phyloP scores from a whole-genome alignment of 2,797 vertebrate species.

The Arnoldichthys spilopterus region DNA sequence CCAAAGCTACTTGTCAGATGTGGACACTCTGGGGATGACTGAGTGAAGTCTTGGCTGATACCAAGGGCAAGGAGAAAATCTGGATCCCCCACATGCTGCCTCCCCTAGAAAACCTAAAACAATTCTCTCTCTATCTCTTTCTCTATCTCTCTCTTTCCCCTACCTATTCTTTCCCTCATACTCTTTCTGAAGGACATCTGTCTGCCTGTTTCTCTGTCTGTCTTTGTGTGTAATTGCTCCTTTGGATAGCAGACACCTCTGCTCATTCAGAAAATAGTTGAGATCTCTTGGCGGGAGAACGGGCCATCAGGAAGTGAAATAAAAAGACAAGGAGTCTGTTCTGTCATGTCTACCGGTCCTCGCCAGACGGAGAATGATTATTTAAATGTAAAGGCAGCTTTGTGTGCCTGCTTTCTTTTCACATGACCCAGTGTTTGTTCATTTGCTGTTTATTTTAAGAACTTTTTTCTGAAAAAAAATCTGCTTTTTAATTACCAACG shows the following conservation, averaged over 20 bases:
- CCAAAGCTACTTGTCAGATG: neutral
- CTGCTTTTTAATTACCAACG: neutral
- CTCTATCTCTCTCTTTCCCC: neutral
- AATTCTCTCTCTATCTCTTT: no score
- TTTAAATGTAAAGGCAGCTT: neutral
- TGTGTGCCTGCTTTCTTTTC: neutral
- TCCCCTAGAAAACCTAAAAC: neutral
- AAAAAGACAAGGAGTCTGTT: constrained; percentile 23
- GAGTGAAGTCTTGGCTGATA: neutral
- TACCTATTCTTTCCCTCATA: neutral
- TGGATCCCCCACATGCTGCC: neutral
- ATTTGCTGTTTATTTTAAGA: neutral
- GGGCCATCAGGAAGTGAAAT: constrained; percentile 24
- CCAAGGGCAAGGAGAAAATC: neutral
- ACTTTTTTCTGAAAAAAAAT: neutral
- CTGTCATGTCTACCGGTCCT: constrained; percentile 1
- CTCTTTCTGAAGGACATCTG: constrained; percentile 8
- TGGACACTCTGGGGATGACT: neutral
- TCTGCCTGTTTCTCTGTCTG: constrained; percentile 20
- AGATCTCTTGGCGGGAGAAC: constrained; percentile 7
- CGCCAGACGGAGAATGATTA: neutral
- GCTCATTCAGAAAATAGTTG: constrained; percentile 24
- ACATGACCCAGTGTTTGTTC: neutral
- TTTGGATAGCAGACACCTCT: constrained; percentile 27
- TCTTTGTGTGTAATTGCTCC: constrained; percentile 36